Base-by-base conservation (phyloP, 2,113 vertebrate genomes). In the Saguinus imperator region DNA sequence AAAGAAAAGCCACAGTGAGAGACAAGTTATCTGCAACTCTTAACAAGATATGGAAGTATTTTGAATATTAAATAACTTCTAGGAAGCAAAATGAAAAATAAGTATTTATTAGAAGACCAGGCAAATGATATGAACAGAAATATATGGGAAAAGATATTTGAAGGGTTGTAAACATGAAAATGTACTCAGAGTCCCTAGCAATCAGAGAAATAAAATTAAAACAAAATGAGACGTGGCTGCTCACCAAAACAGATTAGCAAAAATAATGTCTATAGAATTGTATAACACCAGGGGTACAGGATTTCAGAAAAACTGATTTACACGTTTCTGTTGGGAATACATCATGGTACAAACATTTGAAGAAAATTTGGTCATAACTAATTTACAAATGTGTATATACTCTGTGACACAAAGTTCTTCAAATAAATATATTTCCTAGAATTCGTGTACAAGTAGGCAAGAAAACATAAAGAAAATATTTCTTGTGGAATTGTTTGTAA, bases 191-290 rank as follows among this genome's bases (percentile, higher is more conserved):
- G 13, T 52, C 6, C 37, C 40, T 85, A 55, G 55, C 79, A 93
- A 89, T 94, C n/a, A 92, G 58, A 85, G 23, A 75, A 89, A 64
- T 58, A 3, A 2, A 29, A 73, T 93, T 55, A n/a, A 88, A 82
- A 58, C 35, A 43, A 43, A 94, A 43, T 83, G 10, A 88, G 7
- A 72, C 68, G 52, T 18, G 37, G 4, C 14, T 85, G 58, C 23
- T 61, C 11, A 75, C 5, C 55, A 76, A 37, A 32, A 52, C 52
- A 85, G 23, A 21, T 87, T 61, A 57, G 14, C 35, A 86, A 79
- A 96, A 73, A 45, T 92, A 86, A 86, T 23, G 21, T 64, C 75
- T 70, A 76, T 55, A 89, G 21, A 94, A 87, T 75, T 73, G 9
- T n/a, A 61, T 52, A 88, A 37, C 5, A 89, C 50, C 10, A 37